Conservation (phyloP, 53 echinoderm and acorn worm species). For the Crossaster papposus region DNA sequence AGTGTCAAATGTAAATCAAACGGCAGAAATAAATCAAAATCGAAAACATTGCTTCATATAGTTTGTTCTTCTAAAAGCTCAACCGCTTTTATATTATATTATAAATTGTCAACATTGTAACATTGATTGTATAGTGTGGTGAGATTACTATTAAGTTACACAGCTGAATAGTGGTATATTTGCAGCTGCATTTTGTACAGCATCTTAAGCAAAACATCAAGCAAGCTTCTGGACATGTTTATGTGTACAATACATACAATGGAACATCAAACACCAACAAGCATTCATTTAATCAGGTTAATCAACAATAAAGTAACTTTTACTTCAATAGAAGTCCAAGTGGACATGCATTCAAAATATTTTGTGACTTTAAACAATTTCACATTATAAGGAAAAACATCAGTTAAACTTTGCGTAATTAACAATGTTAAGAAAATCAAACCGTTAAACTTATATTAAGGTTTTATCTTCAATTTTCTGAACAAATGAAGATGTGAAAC, state of each 20-base stretch:
- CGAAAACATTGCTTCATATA: background rate
- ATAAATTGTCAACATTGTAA: background rate
- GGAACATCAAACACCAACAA: background rate
- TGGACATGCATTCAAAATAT: background rate
- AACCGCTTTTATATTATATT: background rate
- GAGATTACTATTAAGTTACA: background rate
- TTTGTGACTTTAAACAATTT: slow-evolving; percentile 1
- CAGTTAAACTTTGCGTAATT: background rate
- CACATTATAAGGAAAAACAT: background rate
- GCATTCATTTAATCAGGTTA: background rate
- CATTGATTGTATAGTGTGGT: background rate
- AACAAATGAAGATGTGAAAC: background rate
- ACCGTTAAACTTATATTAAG: background rate
- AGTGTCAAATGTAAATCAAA: background rate
- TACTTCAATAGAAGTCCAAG: slow-evolving; percentile 18
- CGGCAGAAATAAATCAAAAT: background rate
- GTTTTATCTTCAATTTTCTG: background rate
- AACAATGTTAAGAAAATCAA: background rate
- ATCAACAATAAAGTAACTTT: background rate
- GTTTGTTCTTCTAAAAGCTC: background rate
- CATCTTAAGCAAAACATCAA: background rate
- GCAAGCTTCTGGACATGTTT: background rate
- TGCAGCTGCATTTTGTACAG: background rate
- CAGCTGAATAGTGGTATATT: background rate
- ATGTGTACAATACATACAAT: background rate